Evolutionary conservation across 2,888 invertebrate species (phyloP), one percentile per base, ranked within the genome.

Genomic region (Oxyteleia sp.): DNA sequence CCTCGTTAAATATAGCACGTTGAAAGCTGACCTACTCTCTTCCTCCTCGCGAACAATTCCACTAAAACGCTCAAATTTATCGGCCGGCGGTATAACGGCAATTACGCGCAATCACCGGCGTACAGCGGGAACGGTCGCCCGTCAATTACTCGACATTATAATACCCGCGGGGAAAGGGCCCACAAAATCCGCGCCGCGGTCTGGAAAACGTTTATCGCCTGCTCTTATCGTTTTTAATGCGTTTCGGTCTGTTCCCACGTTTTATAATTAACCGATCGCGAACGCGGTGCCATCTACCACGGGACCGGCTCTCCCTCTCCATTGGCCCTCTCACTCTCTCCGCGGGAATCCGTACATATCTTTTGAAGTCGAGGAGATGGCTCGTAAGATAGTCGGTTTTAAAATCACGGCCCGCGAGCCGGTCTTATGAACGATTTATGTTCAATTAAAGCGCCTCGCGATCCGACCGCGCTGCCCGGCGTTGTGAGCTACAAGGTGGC

Each of bases 241-340:
- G 59, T 72, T 79, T 71, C 41, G 49, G 35, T 57, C 20, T 74
- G 61, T 69, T 69, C 71, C 59, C 63, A 55, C 80, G 80, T 80
- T 74, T 80, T 74, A 72, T 84, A 84, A 84, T 84, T 82, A 84
- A 75, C 79, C 63, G 82, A 75, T 76, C 79, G 82, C 45, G 71
- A 82, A 74, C 78, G 71, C 69, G 64, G 75, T 75, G 79, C 69
- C 82, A 76, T 68, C 66, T 32, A 74, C 43, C 47, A 74, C 45
- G 29, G 23, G 23, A 8, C 15, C 11, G n/a, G 26, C 64, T 55
- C 80, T 80, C 69, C 41, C 49, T 35, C 53, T 63, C 26, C n/a
- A 23, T 13, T 43, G 45, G 45, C 61, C 47, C 74, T 69, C 59
- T 20, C n/a, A 13, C 13, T 71, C 43, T 20, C 61, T 66, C 69